Conservation (phyloP, 2,888 invertebrate genomes). For the Saturnia pavonia region DNA sequence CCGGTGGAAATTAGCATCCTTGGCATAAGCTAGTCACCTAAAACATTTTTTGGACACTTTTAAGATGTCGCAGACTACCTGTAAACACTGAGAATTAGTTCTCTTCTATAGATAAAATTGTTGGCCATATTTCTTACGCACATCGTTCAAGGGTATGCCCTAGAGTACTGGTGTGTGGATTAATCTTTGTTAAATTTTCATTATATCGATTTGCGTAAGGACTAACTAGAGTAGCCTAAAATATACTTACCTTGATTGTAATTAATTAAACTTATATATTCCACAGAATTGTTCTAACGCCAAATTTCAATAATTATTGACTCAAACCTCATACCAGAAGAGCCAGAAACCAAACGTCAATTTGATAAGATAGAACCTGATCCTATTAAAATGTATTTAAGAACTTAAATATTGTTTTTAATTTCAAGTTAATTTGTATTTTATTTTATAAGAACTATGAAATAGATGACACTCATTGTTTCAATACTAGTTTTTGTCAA, state of each 20-base stretch:
- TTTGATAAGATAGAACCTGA: not conserved
- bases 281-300: not conserved
- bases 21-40: not conserved
- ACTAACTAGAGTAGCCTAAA: too few relatives aligned
- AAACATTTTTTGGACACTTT: too few relatives aligned
- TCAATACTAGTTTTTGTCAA: not conserved
- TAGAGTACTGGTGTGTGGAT: too few relatives aligned
- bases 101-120: too few relatives aligned
- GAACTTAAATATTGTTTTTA: not conserved
- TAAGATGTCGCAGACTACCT: too few relatives aligned
- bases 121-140: too few relatives aligned
- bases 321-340: not conserved
- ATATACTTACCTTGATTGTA: not conserved
- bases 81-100: too few relatives aligned
- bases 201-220: too few relatives aligned
- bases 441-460: not conserved
- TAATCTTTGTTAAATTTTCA: too few relatives aligned
- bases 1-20: not conserved
- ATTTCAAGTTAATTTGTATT: not conserved
- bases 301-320: not conserved
- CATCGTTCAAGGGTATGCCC: too few relatives aligned
- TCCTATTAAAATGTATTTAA: not conserved
- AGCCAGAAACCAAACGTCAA: not conserved
- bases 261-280: not conserved
- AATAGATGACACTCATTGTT: not conserved